These are phyloP conservation scores for Flexamia atlantica DNA, from an alignment of 2,888 invertebrate species.

Conservation along the genomic window DNA sequence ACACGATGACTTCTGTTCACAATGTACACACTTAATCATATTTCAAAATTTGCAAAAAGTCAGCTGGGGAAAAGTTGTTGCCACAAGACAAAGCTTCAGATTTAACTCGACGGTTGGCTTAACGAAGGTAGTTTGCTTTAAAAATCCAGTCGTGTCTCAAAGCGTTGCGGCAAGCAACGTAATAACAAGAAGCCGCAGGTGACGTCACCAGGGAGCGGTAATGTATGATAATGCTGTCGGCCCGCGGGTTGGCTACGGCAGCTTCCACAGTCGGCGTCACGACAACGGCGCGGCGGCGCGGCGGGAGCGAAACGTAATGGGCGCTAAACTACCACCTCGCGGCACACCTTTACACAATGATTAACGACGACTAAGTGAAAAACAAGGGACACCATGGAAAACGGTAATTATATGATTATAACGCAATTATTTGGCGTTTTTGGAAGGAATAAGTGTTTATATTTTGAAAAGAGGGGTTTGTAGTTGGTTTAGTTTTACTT, in stretches of 20 bases:
- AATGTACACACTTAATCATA: too few relatives aligned
- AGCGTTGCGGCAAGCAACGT: background rate
- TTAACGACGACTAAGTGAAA: conserved; percentile 1
- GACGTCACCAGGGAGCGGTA: conserved; percentile 9
- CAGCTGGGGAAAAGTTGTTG: too few relatives aligned
- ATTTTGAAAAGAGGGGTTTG: too few relatives aligned
- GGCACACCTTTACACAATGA: background rate
- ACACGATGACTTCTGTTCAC: too few relatives aligned
- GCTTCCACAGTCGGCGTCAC: background rate
- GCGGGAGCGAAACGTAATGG: conserved; percentile 17
- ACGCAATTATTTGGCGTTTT: too few relatives aligned
- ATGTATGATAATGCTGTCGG: conserved; percentile 21
- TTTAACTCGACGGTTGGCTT: background rate
- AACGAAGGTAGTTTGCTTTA: background rate
- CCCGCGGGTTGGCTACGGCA: conserved; percentile 8
- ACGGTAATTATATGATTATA: background rate
- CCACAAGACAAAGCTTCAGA: background rate
- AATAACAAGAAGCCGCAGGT: conserved; percentile 30
- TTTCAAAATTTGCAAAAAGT: too few relatives aligned
- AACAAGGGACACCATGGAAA: background rate
- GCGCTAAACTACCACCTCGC: conserved; percentile 2
- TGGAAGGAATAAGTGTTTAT: too few relatives aligned
- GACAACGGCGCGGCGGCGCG: conserved; percentile 4
- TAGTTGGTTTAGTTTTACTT: too few relatives aligned
- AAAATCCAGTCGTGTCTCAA: background rate